These are phyloP conservation scores for Tribolium freemani DNA, from an alignment of 2,888 invertebrate species.

Conservation along the genomic window DNA sequence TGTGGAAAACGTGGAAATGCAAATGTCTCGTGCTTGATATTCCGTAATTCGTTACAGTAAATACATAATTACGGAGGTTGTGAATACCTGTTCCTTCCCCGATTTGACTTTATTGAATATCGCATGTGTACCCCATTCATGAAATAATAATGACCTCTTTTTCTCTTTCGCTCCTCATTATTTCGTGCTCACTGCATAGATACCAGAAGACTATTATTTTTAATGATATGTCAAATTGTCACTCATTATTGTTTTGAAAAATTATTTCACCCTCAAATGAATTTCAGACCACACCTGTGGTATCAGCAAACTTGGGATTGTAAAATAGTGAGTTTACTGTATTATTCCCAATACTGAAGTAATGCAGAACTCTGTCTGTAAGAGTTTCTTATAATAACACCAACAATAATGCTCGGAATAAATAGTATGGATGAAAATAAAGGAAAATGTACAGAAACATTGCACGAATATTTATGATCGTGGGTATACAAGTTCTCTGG, in stretches of 20 bases:
- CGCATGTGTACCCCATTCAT: slow-evolving; percentile 25
- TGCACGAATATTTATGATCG: slow-evolving; percentile 2
- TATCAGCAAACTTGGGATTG: background rate
- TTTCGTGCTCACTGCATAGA: slow-evolving; percentile 2
- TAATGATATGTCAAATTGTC: slow-evolving; percentile 34
- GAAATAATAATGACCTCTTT: slow-evolving; percentile 33
- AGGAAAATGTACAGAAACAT: background rate
- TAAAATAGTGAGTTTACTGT: background rate
- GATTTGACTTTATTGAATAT: slow-evolving; percentile 13
- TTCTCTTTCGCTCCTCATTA: slow-evolving; percentile 28
- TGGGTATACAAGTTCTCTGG: slow-evolving; percentile 1
- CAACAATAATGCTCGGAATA: background rate
- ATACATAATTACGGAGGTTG: slow-evolving; percentile 5
- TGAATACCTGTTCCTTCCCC: background rate
- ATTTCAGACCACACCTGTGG: background rate
- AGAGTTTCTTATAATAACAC: background rate
- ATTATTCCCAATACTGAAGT: background rate
- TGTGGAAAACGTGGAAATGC: slow-evolving; percentile 10
- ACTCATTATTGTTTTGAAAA: slow-evolving; percentile 28
- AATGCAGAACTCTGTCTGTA: background rate
- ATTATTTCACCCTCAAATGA: no score
- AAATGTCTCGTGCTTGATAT: slow-evolving; percentile 30
- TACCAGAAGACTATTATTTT: slow-evolving; percentile 29
- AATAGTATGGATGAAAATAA: slow-evolving; percentile 2
- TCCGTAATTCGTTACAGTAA: slow-evolving; percentile 22